Evolutionary conservation across 2,888 invertebrate species (phyloP).

Genomic region (Drosophila vallismaia): DNA sequence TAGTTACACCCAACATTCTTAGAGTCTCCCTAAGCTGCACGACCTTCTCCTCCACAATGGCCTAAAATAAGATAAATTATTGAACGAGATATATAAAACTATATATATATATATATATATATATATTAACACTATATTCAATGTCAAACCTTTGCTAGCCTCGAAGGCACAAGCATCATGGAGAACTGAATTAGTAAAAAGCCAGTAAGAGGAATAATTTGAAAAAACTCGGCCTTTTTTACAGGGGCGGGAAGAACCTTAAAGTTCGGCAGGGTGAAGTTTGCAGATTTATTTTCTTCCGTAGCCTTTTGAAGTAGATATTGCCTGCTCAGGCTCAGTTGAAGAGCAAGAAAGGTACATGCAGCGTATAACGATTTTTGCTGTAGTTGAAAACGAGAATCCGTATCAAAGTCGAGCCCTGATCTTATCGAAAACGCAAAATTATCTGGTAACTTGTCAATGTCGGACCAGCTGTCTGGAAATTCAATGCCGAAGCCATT

Average conservation of each 20-base stretch:
- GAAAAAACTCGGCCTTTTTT: no score
- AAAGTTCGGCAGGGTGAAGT: neutral
- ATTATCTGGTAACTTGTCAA: neutral
- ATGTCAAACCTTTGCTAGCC: neutral
- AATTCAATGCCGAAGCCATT: slow-evolving; percentile 8
- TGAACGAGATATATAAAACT: no score
- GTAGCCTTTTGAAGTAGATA: neutral
- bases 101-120: no score
- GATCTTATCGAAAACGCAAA: neutral
- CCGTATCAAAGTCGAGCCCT: neutral
- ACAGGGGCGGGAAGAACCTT: neutral
- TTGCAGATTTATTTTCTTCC: neutral
- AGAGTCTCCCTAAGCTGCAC: slow-evolving; percentile 20
- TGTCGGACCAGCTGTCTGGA: neutral
- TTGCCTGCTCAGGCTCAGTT: neutral
- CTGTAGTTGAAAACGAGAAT: neutral
- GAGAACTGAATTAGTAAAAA: no score
- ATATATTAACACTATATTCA: neutral
- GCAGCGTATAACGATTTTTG: neutral
- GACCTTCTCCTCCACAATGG: slow-evolving; percentile 20
- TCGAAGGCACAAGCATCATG: neutral
- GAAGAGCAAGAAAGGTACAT: neutral
- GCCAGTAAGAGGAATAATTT: no score
- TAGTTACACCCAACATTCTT: slow-evolving; percentile 1
- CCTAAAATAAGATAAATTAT: neutral